Conservation (phyloP, 2,888 invertebrate genomes). For the Ypsolopha scabrella region DNA sequence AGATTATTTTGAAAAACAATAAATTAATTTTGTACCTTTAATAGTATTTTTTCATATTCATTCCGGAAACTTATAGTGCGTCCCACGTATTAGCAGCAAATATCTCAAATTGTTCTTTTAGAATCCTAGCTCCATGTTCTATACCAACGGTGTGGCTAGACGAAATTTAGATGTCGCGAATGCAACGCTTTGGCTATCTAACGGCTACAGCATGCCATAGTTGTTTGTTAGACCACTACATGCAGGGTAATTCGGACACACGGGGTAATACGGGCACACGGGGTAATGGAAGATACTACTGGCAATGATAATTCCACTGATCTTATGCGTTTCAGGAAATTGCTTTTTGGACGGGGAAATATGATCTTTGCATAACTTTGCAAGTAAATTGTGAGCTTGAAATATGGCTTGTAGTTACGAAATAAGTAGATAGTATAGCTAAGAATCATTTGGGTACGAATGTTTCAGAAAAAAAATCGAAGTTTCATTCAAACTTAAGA, state of each 20-base stretch:
- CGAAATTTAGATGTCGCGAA: conserved; percentile 69
- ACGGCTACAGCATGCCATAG: conserved; percentile 48
- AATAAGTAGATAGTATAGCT: too few species aligned
- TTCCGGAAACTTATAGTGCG: too few species aligned
- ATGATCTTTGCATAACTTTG: background rate
- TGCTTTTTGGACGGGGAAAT: conserved; percentile 1
- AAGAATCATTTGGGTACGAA: too few species aligned
- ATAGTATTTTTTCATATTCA: too few species aligned
- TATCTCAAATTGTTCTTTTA: too few species aligned
- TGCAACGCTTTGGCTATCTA: conserved; percentile 47
- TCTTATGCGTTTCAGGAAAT: conserved; percentile 1
- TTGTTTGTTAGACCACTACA: conserved; percentile 43
- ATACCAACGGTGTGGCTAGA: conserved; percentile 46
- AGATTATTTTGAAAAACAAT: too few species aligned
- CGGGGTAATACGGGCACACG: background rate
- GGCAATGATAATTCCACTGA: background rate
- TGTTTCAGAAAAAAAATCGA: too few species aligned
- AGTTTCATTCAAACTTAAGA: too few species aligned
- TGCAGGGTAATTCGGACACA: background rate
- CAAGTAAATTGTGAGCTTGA: too few species aligned
- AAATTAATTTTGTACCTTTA: too few species aligned
- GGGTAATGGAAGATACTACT: background rate
- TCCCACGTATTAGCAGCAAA: too few species aligned
- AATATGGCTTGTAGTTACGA: too few species aligned
- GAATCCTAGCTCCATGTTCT: conserved; percentile 7